Evolutionary conservation across 2,888 invertebrate species (phyloP).

Genomic region (Tholera decimalis): DNA sequence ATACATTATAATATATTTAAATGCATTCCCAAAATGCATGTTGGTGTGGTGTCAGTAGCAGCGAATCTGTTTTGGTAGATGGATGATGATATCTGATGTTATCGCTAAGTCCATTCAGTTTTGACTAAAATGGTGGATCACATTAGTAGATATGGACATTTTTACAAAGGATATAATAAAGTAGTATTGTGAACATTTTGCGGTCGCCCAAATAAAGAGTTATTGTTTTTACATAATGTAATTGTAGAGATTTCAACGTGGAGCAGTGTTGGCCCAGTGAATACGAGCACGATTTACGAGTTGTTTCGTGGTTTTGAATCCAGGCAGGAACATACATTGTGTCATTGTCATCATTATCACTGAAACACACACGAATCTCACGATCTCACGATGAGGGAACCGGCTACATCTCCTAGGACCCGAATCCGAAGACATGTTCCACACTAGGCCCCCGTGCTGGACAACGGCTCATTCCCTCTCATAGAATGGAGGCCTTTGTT

Average conservation of each 20-base stretch:
- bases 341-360: no score
- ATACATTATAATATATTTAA: conserved; percentile 87
- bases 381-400: no score
- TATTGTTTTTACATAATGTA: neutral
- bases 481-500: no score
- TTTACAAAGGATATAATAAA: neutral
- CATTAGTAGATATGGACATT: neutral
- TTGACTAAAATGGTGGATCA: neutral
- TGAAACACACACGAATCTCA: no score
- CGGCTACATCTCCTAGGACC: no score
- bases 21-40: conserved; percentile 81
- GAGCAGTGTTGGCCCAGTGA: no score
- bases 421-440: no score
- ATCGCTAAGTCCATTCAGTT: neutral
- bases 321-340: no score
- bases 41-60: conserved; percentile 62
- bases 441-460: no score
- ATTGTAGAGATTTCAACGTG: neutral
- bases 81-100: conserved; percentile 7
- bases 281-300: no score
- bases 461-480: no score
- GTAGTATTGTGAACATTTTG: neutral
- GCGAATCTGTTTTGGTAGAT: conserved; percentile 24
- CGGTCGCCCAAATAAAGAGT: neutral
- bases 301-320: no score